Evolutionary conservation across 1,140 invertebrate genomes (phyloP), one percentile per base, ranked within the genome.

Genomic region (Caerostris darwini): DNA sequence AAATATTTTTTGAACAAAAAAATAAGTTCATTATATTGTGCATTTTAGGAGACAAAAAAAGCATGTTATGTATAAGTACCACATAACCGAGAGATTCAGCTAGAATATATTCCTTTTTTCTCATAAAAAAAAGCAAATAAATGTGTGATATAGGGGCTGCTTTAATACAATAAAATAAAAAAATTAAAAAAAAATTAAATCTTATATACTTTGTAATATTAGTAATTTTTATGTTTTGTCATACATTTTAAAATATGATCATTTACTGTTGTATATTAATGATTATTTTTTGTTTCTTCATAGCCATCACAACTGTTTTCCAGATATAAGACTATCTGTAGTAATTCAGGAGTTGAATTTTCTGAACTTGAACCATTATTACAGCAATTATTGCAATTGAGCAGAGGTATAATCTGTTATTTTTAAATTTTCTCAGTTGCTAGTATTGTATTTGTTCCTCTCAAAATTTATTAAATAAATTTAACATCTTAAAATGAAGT

Each of bases 351-450:
- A 53, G 71, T 86, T 71, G 82, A 87, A 87, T 93, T 93, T 86
- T 86, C 83, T 17, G 91, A 93, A 10, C 53, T 86, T 19, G 91
- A 93, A 58, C 91, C 91, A 58, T 17, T n/a, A 57, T 57, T 93
- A n/a, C 59, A 93, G n/a, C 53, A 19, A 10, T 69, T 93, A 3
- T 53, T 93, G 1, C 82, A 93, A 12, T 17, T 87, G 34, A 64
- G 19, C 57, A 67, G 59, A 59, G 91, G 91, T 93, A 92, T 8
- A 19, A 8, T 59, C 5, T 19, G 8, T 5, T 54, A 8, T 50
- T 8, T 71, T 34, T n/a, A 69, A 69, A n/a, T 12, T 14, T 10
- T 3, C 17, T 64, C 5, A 17, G 5, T 64, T 64, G 12, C 10
- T 64, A 64, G 34, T 34, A 34, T 34, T 34, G 2, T 34, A 34